phyloP scores from a whole-genome alignment of 2,113 vertebrate genomes.

The Ictalurus furcatus region DNA sequence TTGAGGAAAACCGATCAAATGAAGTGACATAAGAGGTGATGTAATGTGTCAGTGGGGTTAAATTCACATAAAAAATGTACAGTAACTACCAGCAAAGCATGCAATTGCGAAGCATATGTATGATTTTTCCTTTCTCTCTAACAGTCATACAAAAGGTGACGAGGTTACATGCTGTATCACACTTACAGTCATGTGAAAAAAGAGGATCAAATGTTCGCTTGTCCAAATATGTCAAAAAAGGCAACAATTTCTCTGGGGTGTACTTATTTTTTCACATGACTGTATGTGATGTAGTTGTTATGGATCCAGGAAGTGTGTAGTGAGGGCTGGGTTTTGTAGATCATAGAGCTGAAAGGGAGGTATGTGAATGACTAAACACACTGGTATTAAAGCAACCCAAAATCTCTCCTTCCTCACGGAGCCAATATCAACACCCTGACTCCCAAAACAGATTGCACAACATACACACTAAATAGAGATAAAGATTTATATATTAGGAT shows the following conservation, averaged over 20 bases:
- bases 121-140: background rate
- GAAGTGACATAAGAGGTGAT: background rate
- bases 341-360: background rate
- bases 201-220: no score
- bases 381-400: background rate
- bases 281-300: background rate
- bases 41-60: background rate
- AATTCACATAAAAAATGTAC: background rate
- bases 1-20: background rate
- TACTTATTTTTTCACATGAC: no score
- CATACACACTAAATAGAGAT: background rate
- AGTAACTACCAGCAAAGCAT: background rate
- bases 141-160: background rate
- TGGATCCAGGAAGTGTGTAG: background rate
- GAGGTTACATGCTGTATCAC: background rate
- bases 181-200: background rate
- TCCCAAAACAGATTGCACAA: background rate
- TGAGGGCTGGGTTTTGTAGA: background rate
- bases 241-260: no score
- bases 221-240: no score
- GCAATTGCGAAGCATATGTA: background rate
- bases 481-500: background rate
- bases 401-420: background rate
- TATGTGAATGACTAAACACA: background rate
- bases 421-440: conserved; percentile 13